Percentiles rank a stretch among this genome's conserved stretches.
phyloP scores from a whole-genome alignment of 2,113 vertebrate genomes.

The Eudyptes chrysolophus region DNA sequence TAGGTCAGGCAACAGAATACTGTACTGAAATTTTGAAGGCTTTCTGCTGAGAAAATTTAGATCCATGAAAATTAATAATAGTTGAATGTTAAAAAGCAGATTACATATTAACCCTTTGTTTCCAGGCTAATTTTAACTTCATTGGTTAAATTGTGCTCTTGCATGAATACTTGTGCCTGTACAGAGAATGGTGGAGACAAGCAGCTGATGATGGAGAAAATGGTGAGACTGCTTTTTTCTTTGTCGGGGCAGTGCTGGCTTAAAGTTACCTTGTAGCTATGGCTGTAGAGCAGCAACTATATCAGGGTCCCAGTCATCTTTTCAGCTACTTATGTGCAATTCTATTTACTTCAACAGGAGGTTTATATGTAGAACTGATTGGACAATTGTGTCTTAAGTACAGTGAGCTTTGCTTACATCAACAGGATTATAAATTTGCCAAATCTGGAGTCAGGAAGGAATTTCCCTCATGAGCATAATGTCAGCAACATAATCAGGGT shows the following conservation, averaged over 20 bases:
- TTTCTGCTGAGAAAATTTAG: not conserved
- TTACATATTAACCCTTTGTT: not conserved
- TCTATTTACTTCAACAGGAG: not conserved
- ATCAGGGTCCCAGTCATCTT: not conserved
- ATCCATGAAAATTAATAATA: not conserved
- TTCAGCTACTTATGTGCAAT: not conserved
- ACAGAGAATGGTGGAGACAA: not conserved
- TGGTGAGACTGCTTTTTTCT: not conserved
- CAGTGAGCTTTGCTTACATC: constrained; percentile 19
- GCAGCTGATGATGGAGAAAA: not conserved
- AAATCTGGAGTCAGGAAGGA: constrained; percentile 31
- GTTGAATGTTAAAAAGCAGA: not conserved
- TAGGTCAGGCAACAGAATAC: not conserved
- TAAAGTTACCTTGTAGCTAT: not conserved
- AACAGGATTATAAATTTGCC: constrained; percentile 22
- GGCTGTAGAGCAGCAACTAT: not conserved
- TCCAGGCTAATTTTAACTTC: not conserved
- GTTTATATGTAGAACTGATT: not conserved
- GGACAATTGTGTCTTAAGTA: not conserved
- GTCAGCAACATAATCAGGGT: constrained; percentile 19
- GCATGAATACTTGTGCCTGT: not conserved
- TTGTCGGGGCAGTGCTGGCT: not conserved
- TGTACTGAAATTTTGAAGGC: not conserved
- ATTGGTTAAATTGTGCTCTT: not conserved
- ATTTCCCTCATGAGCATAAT: not conserved